These are phyloP conservation scores for Campoletis sonorensis DNA, from an alignment of 1,140 invertebrate species.

Conservation along the genomic window DNA sequence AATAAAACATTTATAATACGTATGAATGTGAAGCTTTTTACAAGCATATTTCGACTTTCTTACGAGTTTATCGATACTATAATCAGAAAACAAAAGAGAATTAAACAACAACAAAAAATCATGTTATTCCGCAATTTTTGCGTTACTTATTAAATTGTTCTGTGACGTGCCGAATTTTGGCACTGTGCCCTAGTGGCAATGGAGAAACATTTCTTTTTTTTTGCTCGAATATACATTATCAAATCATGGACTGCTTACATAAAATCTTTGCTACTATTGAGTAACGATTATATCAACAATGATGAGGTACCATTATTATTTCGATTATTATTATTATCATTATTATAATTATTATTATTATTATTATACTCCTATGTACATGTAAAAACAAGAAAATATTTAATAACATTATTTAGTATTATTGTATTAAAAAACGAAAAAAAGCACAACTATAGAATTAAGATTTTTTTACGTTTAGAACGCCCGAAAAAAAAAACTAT, in stretches of 20 bases:
- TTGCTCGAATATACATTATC: background rate
- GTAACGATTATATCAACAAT: slow-evolving; percentile 58
- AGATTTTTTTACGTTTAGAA: slow-evolving; percentile 36
- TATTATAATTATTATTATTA: slow-evolving; percentile 53
- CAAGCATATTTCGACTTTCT: slow-evolving; percentile 32
- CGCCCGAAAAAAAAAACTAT: slow-evolving; percentile 21
- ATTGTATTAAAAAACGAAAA: slow-evolving; percentile 38
- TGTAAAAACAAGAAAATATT: slow-evolving; percentile 66
- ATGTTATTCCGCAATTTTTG: slow-evolving; percentile 26
- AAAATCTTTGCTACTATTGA: slow-evolving; percentile 66
- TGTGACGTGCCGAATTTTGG: background rate
- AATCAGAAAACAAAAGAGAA: background rate
- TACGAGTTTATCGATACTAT: slow-evolving; percentile 19
- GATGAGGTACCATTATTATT: slow-evolving; percentile 52
- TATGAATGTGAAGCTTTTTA: slow-evolving; percentile 29
- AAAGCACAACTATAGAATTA: slow-evolving; percentile 45
- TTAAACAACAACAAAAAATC: background rate
- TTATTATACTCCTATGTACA: slow-evolving; percentile 63
- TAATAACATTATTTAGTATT: slow-evolving; percentile 62
- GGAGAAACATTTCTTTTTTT: background rate
- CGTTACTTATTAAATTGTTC: background rate
- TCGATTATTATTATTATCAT: slow-evolving; percentile 16
- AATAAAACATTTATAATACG: slow-evolving; percentile 7
- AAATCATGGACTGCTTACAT: slow-evolving; percentile 61
- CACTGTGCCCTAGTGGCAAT: background rate